These are phyloP conservation scores for Sebastes steindachneri DNA, from an alignment of 2,797 vertebrate species.

Conservation along the genomic window DNA sequence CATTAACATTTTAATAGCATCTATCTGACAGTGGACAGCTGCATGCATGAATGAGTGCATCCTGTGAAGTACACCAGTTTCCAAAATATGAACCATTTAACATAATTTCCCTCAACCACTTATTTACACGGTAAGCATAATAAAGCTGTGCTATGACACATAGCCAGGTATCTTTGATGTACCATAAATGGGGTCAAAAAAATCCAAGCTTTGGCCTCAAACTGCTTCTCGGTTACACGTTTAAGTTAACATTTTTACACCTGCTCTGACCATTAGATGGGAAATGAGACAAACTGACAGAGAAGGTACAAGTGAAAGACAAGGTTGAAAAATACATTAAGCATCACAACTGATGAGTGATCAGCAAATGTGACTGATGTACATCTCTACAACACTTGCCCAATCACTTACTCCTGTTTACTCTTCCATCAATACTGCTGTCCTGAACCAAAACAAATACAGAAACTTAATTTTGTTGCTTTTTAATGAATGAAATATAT, in stretches of 20 bases:
- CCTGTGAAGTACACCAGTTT: not conserved
- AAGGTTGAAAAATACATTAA: not conserved
- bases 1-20: slow-evolving; percentile 21
- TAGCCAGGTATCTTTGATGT: not conserved
- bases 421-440: not conserved
- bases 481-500: slow-evolving; percentile 72
- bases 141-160: slow-evolving; percentile 20
- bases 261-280: not conserved
- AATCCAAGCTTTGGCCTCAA: not conserved
- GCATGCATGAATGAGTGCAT: slow-evolving; percentile 36
- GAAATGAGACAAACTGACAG: not conserved
- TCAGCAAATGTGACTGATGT: not conserved
- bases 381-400: not conserved
- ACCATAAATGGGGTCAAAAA: slow-evolving; percentile 5
- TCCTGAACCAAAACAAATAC: not conserved
- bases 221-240: not conserved
- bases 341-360: not conserved
- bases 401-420: not conserved
- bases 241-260: not conserved
- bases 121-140: slow-evolving; percentile 30
- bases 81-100: slow-evolving; percentile 17
- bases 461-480: slow-evolving; percentile 29
- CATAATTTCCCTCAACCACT: slow-evolving; percentile 7
- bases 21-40: slow-evolving; percentile 12
- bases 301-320: not conserved